Base-by-base conservation (phyloP, 2,113 vertebrate genomes). In the Rhabdornis inornatus region DNA sequence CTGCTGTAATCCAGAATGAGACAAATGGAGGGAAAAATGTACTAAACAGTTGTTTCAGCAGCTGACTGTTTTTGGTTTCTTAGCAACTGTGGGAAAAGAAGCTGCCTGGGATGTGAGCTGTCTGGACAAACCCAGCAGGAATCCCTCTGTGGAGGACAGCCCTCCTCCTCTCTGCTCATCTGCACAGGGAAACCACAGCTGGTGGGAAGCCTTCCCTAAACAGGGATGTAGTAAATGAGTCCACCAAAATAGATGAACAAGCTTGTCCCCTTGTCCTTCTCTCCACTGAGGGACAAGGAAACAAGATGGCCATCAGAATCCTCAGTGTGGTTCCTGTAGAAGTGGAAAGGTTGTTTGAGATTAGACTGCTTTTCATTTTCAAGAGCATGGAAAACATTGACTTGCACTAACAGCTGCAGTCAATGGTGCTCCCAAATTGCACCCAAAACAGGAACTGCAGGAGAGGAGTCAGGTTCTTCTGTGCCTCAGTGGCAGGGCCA, bases 81-180 rank as follows among this genome's bases (percentile, higher is more conserved):
- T 96, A 96, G 95, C 96, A 97, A 97, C 93, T 65, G 72, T 74
- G 61, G 33, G 44, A 69, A 90, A 90, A 90, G 71, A 86, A 89
- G 40, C 64, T 93, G 52, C 71, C 75, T 90, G 88, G 81, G 86
- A 56, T 81, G 33, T 76, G 80, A 94, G 92, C 69, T 84, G 60
- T 71, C 72, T 89, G 90, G 83, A 52, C 71, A 93, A 75, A 89
- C 49, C n/a, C 83, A 87, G 61, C 76, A 72, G 65, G 52, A 82
- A 86, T 78, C 70, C 76, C 39, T 15, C 40, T 5, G 2, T 28
- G 65, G 61, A 92, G 68, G 63, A 74, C 28, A 10, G 0, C 35
- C 24, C 59, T 61, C 37, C 71, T 92, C n/a, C 50, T 65, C 80
- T 71, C 77, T 84, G 56, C 70, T 82, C 47, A 30, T 61, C 68